Evolutionary conservation across 2,888 invertebrate species (phyloP).

Genomic region (Mesorhabditis sp.): DNA sequence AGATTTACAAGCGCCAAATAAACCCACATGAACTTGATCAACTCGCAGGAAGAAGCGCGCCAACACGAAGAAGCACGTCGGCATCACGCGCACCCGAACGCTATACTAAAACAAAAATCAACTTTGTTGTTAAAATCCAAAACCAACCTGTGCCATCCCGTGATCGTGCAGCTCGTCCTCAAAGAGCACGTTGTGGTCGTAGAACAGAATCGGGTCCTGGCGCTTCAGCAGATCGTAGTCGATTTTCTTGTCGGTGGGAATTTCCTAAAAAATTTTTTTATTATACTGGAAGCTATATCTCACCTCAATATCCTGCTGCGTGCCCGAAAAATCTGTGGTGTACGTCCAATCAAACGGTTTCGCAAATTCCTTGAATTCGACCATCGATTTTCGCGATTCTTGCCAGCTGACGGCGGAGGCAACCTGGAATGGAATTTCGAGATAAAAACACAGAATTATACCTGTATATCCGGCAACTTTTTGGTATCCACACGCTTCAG

Average conservation of each 20-base stretch:
- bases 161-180: constrained; percentile 98
- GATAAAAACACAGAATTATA: constrained; percentile 9
- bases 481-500: constrained; percentile 70
- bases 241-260: constrained; percentile 66
- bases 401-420: constrained; percentile 51
- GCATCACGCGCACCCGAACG: constrained; percentile 78
- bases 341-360: constrained; percentile 83
- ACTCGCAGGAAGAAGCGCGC: constrained; percentile 87
- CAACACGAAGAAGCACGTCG: constrained; percentile 82
- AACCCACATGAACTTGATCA: constrained; percentile 78
- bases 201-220: constrained; percentile 86
- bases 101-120: constrained; percentile 75
- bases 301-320: constrained; percentile 48
- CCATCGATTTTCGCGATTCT: constrained; percentile 31
- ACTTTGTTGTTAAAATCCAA: neutral
- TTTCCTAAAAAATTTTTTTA: constrained; percentile 12
- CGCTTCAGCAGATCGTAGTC: constrained; percentile 82
- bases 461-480: constrained; percentile 44
- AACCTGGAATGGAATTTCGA: constrained; percentile 29
- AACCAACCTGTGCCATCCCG: constrained; percentile 75
- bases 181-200: constrained; percentile 79
- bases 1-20: no score
- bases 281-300: neutral
- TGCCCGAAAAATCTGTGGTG: constrained; percentile 83
- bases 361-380: constrained; percentile 24